Conservation (phyloP, 2,113 vertebrate genomes). For the Ctenomys sociabilis region DNA sequence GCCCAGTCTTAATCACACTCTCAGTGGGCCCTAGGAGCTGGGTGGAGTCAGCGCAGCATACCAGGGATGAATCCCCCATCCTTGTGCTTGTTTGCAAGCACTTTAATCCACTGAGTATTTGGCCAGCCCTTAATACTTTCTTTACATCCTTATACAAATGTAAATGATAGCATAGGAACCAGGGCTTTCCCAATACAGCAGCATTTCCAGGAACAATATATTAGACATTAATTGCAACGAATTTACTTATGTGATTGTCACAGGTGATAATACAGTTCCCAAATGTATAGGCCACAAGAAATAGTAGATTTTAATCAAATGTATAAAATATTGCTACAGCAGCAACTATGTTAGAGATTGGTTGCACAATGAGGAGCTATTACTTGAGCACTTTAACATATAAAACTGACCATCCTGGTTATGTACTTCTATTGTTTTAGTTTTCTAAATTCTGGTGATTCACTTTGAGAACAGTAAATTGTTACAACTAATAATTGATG, state of each 20-base stretch:
- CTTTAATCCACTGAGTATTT: too few relatives aligned
- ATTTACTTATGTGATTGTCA: neutral
- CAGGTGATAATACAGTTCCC: neutral
- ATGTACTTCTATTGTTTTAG: neutral
- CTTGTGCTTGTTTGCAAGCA: too few relatives aligned
- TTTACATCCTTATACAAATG: conserved; percentile 29
- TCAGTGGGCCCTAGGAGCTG: too few relatives aligned
- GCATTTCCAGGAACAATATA: neutral
- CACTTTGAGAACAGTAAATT: neutral
- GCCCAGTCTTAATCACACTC: too few relatives aligned
- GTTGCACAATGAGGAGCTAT: neutral
- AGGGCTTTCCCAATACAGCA: neutral
- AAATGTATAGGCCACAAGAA: neutral
- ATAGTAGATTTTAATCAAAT: neutral
- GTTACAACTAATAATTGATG: neutral
- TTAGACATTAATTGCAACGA: neutral
- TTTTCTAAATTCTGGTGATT: neutral
- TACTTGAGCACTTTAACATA: neutral
- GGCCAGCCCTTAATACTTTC: too few relatives aligned
- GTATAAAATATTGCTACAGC: neutral
- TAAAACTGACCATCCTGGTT: neutral
- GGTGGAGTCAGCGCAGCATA: too few relatives aligned
- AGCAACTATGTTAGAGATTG: neutral
- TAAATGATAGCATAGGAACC: neutral
- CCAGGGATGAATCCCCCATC: too few relatives aligned